Conservation (phyloP, 2,113 vertebrate species). For the Hypanus sabinus region DNA sequence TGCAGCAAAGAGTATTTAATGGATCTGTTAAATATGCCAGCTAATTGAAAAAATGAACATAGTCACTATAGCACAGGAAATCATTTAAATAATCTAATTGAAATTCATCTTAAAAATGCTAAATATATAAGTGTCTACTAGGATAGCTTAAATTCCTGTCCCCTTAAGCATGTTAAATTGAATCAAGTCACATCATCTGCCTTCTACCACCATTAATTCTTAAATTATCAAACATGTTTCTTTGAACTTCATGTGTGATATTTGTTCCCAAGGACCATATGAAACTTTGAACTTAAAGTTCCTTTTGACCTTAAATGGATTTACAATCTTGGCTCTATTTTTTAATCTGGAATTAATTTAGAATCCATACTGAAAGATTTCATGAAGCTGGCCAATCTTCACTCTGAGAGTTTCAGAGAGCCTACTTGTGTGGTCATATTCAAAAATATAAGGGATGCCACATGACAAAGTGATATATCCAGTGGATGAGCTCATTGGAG, state of each 20-base stretch:
- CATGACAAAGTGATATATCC: not conserved
- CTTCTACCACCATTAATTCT: not conserved
- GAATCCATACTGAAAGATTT: constrained; percentile 10
- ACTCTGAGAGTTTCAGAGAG: not conserved
- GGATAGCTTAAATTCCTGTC: not conserved
- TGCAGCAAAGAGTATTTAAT: constrained; percentile 2
- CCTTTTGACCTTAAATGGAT: not conserved
- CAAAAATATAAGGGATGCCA: constrained; percentile 3
- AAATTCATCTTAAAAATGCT: not conserved
- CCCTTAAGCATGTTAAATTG: not conserved
- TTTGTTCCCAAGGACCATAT: not conserved
- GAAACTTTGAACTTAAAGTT: constrained; percentile 20
- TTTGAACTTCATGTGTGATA: constrained; percentile 1
- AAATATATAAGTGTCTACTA: not conserved
- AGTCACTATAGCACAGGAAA: not conserved
- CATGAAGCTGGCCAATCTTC: not conserved
- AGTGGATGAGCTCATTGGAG: not conserved
- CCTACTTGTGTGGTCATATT: constrained; percentile 29
- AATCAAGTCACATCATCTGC: not conserved
- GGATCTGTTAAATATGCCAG: not conserved
- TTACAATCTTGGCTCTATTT: not conserved
- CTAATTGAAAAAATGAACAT: not conserved
- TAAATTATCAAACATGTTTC: not conserved
- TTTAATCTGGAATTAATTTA: constrained; percentile 29
- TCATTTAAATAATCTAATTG: not conserved